Percentiles rank a stretch among this genome's conserved stretches.
phyloP scores from a whole-genome alignment of 2,797 vertebrate species.

The Bradypodion pumilum region DNA sequence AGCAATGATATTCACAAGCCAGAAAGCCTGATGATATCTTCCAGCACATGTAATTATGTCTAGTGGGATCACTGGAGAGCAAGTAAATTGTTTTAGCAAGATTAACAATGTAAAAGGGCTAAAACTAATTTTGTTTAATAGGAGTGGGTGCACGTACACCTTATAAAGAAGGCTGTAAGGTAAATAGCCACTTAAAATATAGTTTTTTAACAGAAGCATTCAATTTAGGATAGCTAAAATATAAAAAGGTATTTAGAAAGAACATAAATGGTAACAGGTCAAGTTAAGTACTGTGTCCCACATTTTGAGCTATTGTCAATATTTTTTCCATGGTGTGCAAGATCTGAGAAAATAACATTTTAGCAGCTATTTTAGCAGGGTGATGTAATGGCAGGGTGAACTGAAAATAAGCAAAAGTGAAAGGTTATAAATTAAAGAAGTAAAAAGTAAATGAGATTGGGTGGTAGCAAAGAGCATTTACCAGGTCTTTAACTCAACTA shows the following conservation, averaged over 20 bases:
- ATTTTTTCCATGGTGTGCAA: neutral
- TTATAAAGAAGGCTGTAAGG: constrained; percentile 66
- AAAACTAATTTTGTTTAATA: constrained; percentile 71
- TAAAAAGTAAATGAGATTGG: constrained; percentile 10
- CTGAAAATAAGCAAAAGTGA: constrained; percentile 16
- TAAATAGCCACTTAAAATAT: constrained; percentile 62
- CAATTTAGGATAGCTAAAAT: constrained; percentile 57
- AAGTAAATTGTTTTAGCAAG: constrained; percentile 63
- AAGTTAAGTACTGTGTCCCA: constrained; percentile 43
- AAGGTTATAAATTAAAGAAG: constrained; percentile 14
- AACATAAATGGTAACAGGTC: constrained; percentile 44
- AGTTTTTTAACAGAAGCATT: constrained; percentile 55
- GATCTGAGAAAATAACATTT: neutral
- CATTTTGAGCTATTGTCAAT: constrained; percentile 20
- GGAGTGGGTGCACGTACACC: constrained; percentile 59
- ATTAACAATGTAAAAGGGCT: constrained; percentile 68
- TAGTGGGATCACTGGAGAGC: constrained; percentile 61
- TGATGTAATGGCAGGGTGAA: constrained; percentile 7
- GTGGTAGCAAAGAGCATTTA: constrained; percentile 16
- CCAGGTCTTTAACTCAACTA: neutral
- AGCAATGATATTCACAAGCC: constrained; percentile 42
- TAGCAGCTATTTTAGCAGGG: neutral
- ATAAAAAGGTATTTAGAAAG: constrained; percentile 53
- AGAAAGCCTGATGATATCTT: constrained; percentile 48
- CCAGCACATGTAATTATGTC: constrained; percentile 49